These are phyloP conservation scores for Rhinolophus ferrumequinum DNA, from an alignment of 2,113 vertebrate species.

Conservation along the genomic window DNA sequence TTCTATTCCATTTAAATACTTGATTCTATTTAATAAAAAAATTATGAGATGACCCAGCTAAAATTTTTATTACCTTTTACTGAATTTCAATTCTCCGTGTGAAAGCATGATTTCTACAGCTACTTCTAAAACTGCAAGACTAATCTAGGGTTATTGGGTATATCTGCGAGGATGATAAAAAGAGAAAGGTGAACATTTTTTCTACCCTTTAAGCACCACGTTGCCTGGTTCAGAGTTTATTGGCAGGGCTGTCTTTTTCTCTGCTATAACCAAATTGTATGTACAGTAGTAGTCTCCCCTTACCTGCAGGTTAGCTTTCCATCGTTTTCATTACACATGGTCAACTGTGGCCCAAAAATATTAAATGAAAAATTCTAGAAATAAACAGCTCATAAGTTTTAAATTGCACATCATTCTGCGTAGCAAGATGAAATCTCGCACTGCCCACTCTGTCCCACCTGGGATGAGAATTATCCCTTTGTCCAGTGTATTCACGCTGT, in stretches of 20 bases:
- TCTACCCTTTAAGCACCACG: neutral
- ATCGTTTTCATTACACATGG: neutral
- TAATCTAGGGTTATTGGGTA: neutral
- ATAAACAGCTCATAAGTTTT: neutral
- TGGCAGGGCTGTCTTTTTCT: neutral
- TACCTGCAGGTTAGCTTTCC: too few relatives aligned
- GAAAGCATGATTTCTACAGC: neutral
- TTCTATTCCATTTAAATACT: neutral
- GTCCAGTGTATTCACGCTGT: too few relatives aligned
- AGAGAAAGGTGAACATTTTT: neutral
- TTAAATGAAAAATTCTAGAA: neutral
- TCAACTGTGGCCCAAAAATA: neutral
- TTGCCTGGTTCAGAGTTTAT: neutral
- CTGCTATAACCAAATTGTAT: neutral
- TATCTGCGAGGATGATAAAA: neutral
- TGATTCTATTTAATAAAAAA: conserved; percentile 7
- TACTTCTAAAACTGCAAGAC: neutral
- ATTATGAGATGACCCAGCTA: neutral
- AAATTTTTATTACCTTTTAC: neutral
- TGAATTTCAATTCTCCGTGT: neutral
- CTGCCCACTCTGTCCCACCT: neutral
- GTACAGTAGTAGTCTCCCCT: neutral
- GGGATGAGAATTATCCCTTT: neutral
- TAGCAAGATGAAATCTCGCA: neutral
- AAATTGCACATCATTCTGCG: neutral